A percentile compares a stretch with the other conserved stretches of the same genome.
Evolutionary conservation across 2,113 vertebrate genomes (phyloP).

Genomic region (Potamarius usumacintae): DNA sequence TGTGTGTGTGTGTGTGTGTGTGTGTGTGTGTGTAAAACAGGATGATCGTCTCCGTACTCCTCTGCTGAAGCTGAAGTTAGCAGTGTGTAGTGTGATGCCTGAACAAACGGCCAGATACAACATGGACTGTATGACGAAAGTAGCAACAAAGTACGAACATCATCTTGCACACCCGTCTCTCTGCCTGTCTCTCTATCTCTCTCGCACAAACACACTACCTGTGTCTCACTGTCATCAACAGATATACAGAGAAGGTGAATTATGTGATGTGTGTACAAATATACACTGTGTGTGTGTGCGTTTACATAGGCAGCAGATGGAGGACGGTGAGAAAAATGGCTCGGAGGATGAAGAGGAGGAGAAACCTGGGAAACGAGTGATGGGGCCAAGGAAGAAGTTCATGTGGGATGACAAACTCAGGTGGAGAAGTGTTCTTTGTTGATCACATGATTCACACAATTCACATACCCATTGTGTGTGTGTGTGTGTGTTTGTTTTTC

Average conservation of each 20-base stretch:
- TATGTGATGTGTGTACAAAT: not conserved
- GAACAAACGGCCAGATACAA: slow-evolving; percentile 93
- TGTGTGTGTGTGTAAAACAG: slow-evolving; percentile 60
- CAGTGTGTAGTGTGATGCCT: slow-evolving; percentile 93
- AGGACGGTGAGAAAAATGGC: slow-evolving; percentile 91
- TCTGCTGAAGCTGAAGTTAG: slow-evolving; percentile 90
- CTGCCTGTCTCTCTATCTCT: not conserved
- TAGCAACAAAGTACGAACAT: slow-evolving; percentile 77
- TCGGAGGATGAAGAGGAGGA: slow-evolving; percentile 97
- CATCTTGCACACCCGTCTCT: not conserved
- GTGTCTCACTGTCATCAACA: not conserved
- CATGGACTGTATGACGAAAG: slow-evolving; percentile 95
- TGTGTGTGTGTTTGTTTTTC: slow-evolving; percentile 39
- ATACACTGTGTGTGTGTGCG: not conserved
- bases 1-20: not conserved
- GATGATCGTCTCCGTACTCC: slow-evolving; percentile 77
- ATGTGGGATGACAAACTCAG: slow-evolving; percentile 95
- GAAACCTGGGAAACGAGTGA: slow-evolving; percentile 92
- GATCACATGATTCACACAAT: not conserved
- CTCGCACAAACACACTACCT: not conserved
- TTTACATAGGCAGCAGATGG: slow-evolving; percentile 81
- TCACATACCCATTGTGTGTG: not conserved
- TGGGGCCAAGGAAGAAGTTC: slow-evolving; percentile 97
- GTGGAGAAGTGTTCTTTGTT: slow-evolving; percentile 59
- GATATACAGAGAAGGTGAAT: not conserved